Percentiles rank a stretch among this genome's conserved stretches.
These are phyloP conservation scores for Catostylus mosaicus DNA, from an alignment of 30 jellyfish, hydroid and myxozoan genomes.

Conservation along the genomic window DNA sequence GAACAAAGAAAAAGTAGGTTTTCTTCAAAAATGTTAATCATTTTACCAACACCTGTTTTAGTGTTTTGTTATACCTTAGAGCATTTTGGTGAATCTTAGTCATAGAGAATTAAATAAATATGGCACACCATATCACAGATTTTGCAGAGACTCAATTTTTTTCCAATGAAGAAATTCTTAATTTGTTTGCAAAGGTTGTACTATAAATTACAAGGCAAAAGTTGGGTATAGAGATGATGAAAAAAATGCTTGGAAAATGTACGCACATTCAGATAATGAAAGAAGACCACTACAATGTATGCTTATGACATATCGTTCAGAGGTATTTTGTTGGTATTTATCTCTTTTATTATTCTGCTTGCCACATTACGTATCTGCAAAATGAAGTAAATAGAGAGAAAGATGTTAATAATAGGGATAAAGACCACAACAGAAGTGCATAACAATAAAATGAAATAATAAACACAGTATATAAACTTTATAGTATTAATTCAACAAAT, in stretches of 20 bases:
- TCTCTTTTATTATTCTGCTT: no score
- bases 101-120: neutral
- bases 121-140: neutral
- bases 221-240: slow-evolving; percentile 81
- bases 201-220: slow-evolving; percentile 75
- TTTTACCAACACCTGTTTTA: no score
- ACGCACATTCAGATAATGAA: slow-evolving; percentile 53
- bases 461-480: no score
- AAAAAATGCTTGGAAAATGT: slow-evolving; percentile 61
- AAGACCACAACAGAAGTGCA: no score
- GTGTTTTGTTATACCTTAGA: no score
- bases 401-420: no score
- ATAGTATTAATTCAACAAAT: no score
- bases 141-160: neutral
- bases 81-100: neutral
- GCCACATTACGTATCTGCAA: no score
- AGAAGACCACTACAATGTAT: slow-evolving; percentile 83
- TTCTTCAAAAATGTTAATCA: neutral
- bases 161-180: neutral
- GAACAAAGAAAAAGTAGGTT: neutral
- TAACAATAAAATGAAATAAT: no score
- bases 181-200: slow-evolving; percentile 56
- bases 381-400: no score
- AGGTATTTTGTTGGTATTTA: slow-evolving; percentile 6
- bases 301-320: slow-evolving; percentile 46